phyloP scores from a whole-genome alignment of 2,888 invertebrate genomes.

The Tryphoninae sp. region DNA sequence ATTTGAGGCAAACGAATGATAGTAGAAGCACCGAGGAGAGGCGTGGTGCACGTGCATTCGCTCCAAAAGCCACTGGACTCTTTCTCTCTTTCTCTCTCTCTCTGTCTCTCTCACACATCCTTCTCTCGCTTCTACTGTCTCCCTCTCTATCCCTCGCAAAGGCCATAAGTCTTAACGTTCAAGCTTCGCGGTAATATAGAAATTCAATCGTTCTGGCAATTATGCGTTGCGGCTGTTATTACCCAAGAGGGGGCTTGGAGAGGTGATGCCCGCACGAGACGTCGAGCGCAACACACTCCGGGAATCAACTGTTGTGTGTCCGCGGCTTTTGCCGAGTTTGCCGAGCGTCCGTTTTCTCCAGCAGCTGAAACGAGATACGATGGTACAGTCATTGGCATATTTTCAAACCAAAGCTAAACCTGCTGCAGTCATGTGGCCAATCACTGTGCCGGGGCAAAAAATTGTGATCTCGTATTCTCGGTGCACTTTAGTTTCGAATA shows the following conservation, averaged over 20 bases:
- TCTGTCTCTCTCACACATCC: background rate
- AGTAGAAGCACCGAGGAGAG: conserved; percentile 26
- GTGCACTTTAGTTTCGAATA: conserved; percentile 68
- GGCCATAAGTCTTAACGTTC: conserved; percentile 69
- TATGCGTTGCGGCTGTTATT: conserved; percentile 79
- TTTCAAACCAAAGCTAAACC: background rate
- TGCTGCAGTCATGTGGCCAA: background rate
- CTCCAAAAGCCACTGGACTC: conserved; percentile 39
- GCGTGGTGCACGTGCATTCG: conserved; percentile 29
- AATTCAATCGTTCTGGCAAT: conserved; percentile 81
- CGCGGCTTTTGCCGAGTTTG: conserved; percentile 38
- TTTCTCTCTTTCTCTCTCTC: conserved; percentile 12
- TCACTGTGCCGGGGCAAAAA: background rate
- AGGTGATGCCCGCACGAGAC: conserved; percentile 62
- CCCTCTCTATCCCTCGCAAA: conserved; percentile 25
- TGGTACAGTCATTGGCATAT: background rate
- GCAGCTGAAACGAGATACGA: conserved; percentile 10
- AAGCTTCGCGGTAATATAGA: conserved; percentile 78
- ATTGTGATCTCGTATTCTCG: conserved; percentile 56
- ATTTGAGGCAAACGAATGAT: conserved; percentile 40
- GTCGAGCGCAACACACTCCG: conserved; percentile 21
- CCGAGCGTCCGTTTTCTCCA: conserved; percentile 50
- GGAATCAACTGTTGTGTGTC: conserved; percentile 30
- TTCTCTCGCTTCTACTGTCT: conserved; percentile 14
- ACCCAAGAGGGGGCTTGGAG: conserved; percentile 66